These are phyloP conservation scores for Monodelphis domestica DNA, from an alignment of 2,797 vertebrate genomes.

Conservation along the genomic window DNA sequence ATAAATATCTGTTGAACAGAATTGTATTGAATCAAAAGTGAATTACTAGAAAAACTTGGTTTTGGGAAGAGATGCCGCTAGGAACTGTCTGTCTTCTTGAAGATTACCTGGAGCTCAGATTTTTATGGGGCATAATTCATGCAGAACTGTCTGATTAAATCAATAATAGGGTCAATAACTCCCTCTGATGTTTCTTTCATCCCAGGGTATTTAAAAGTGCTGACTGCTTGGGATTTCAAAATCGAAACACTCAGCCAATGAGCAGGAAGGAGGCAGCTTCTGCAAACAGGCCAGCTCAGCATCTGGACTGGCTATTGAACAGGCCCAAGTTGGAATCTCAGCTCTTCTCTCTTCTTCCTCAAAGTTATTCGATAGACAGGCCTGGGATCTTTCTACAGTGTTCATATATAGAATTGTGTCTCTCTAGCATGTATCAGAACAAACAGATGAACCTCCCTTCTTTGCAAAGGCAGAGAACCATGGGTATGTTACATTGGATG, in stretches of 20 bases:
- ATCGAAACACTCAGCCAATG: constrained; percentile 26
- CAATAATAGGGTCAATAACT: constrained; percentile 43
- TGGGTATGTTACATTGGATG: neutral
- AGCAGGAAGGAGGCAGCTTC: constrained; percentile 4
- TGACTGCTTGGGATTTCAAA: constrained; percentile 59
- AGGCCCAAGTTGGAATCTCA: neutral
- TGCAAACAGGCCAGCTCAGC: constrained; percentile 30
- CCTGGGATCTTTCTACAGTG: neutral
- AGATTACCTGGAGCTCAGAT: constrained; percentile 1
- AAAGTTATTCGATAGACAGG: neutral
- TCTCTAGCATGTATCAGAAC: neutral
- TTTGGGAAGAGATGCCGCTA: neutral
- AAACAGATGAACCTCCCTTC: neutral
- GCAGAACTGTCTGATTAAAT: constrained; percentile 54
- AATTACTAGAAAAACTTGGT: neutral
- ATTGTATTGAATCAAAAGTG: neutral
- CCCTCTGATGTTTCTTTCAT: constrained; percentile 33
- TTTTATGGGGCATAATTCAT: neutral
- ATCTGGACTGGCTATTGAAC: neutral
- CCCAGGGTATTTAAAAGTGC: constrained; percentile 47
- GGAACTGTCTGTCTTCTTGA: constrained; percentile 26
- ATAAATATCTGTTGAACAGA: neutral
- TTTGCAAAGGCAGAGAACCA: neutral
- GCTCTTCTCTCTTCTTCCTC: neutral
- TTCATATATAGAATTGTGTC: neutral